phyloP scores from a whole-genome alignment of 2,888 invertebrate species.

The Endotricha flammealis region DNA sequence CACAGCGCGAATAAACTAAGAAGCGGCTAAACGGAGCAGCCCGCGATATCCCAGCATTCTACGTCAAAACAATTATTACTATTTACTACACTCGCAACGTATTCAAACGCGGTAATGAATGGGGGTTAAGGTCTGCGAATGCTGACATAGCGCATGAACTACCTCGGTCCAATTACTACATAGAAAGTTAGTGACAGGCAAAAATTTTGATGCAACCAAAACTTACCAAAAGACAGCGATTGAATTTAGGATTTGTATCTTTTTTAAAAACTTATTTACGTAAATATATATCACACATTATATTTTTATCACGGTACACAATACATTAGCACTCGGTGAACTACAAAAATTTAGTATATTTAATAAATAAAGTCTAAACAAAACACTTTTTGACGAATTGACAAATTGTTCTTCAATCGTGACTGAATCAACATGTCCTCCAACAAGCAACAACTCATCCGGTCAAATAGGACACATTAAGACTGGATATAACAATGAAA shows the following conservation, averaged over 20 bases:
- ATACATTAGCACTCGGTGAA: slow-evolving; percentile 54
- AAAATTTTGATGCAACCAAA: slow-evolving; percentile 48
- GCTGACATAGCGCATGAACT: slow-evolving; percentile 17
- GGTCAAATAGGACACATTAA: slow-evolving; percentile 35
- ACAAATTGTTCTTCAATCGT: slow-evolving; percentile 64
- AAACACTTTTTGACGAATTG: slow-evolving; percentile 71
- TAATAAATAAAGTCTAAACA: slow-evolving; percentile 63
- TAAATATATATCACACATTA: slow-evolving; percentile 64
- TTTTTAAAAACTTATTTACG: slow-evolving; percentile 49
- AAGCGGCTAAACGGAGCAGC: slow-evolving; percentile 40
- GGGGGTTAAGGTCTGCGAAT: slow-evolving; percentile 18
- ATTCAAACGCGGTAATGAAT: slow-evolving; percentile 19
- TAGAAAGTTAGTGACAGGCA: slow-evolving; percentile 54
- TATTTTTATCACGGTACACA: slow-evolving; percentile 55
- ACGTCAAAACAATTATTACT: slow-evolving; percentile 37
- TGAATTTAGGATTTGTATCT: slow-evolving; percentile 41
- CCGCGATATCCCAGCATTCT: slow-evolving; percentile 35
- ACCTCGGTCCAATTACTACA: slow-evolving; percentile 33
- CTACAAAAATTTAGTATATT: slow-evolving; percentile 63
- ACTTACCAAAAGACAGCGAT: slow-evolving; percentile 66
- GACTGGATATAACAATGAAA: too few relatives aligned
- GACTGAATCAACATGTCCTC: slow-evolving; percentile 73
- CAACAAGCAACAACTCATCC: slow-evolving; percentile 62
- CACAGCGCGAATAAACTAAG: slow-evolving; percentile 47
- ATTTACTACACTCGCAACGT: slow-evolving; percentile 24